These are phyloP conservation scores for Drosophila pectinifera DNA, from an alignment of 1,140 invertebrate species.

Conservation along the genomic window DNA sequence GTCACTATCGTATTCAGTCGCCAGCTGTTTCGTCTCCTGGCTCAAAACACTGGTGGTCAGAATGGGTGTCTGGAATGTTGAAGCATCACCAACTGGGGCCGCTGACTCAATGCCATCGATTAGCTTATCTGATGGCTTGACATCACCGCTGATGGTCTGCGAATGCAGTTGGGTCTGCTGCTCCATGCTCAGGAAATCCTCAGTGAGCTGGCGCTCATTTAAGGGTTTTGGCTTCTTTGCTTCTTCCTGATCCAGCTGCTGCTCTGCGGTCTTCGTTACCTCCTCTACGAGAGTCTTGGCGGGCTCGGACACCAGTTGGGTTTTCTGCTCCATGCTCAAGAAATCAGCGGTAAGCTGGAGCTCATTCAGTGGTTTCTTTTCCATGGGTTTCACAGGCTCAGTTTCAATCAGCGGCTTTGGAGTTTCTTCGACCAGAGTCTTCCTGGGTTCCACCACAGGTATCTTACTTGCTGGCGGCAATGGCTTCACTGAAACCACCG, in stretches of 20 bases:
- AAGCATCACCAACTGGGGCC: conserved; percentile 63
- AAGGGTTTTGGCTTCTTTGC: conserved; percentile 17
- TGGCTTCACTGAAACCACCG: conserved; percentile 51
- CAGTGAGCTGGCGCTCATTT: conserved; percentile 62
- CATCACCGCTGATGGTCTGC: conserved; percentile 14
- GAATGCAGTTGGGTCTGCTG: conserved; percentile 58
- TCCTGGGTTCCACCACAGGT: conserved; percentile 55
- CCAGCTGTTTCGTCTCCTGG: conserved; percentile 53
- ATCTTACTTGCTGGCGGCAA: conserved; percentile 64
- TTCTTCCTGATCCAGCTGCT: conserved; percentile 12
- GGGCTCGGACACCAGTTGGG: conserved; percentile 50
- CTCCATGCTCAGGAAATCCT: conserved; percentile 71
- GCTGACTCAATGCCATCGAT: conserved; percentile 75
- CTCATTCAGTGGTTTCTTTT: conserved; percentile 30
- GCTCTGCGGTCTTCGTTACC: conserved; percentile 27
- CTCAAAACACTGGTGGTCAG: conserved; percentile 64
- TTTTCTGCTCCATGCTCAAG: conserved; percentile 71
- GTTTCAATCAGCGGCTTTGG: conserved; percentile 15
- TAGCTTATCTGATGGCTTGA: conserved; percentile 8
- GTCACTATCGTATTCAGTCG: conserved; percentile 50
- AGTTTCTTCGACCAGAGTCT: conserved; percentile 44
- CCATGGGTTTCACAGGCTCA: conserved; percentile 19
- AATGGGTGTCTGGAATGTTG: conserved; percentile 51
- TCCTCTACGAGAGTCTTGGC: conserved; percentile 40
- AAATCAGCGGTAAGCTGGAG: conserved; percentile 73